phyloP scores from a whole-genome alignment of 1,140 invertebrate genomes.

The Drosophila watanabei region DNA sequence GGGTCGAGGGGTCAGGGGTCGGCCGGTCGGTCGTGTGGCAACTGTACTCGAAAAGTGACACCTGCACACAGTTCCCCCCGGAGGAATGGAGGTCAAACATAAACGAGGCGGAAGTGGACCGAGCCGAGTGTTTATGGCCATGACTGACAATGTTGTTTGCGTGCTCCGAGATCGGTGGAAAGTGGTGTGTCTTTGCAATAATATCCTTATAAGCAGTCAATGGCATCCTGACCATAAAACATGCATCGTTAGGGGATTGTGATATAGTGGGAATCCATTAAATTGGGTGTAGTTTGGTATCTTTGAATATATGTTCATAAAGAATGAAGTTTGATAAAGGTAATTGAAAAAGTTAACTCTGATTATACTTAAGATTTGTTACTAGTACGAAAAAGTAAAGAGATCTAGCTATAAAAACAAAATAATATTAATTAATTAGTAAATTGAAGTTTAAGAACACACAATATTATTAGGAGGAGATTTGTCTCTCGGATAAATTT shows the following conservation, averaged over 20 bases:
- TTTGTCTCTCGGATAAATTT: background rate
- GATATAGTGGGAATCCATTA: background rate
- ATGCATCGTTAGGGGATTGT: conserved; percentile 3
- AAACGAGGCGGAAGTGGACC: conserved; percentile 33
- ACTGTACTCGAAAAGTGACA: conserved; percentile 52
- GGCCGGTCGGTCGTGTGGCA: conserved; percentile 38
- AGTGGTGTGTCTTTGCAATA: conserved; percentile 4
- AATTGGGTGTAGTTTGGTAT: background rate
- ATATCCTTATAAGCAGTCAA: conserved; percentile 20
- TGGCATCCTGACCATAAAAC: background rate
- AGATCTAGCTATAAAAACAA: too few relatives aligned
- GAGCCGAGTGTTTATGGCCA: conserved; percentile 33
- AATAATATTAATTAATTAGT: too few relatives aligned
- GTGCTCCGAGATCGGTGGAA: conserved; percentile 18
- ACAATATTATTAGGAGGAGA: too few relatives aligned
- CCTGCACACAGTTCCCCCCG: conserved; percentile 21
- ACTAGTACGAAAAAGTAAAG: too few relatives aligned
- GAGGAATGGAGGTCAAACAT: conserved; percentile 40
- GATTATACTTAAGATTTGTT: too few relatives aligned
- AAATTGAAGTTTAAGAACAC: too few relatives aligned
- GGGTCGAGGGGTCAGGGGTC: conserved; percentile 32
- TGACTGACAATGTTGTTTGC: conserved; percentile 40
- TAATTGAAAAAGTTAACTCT: background rate
- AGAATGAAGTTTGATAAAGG: background rate
- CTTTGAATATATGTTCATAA: too few relatives aligned